These are phyloP conservation scores for Craseonycteris thonglongyai DNA, from an alignment of 2,113 vertebrate genomes.

Conservation along the genomic window DNA sequence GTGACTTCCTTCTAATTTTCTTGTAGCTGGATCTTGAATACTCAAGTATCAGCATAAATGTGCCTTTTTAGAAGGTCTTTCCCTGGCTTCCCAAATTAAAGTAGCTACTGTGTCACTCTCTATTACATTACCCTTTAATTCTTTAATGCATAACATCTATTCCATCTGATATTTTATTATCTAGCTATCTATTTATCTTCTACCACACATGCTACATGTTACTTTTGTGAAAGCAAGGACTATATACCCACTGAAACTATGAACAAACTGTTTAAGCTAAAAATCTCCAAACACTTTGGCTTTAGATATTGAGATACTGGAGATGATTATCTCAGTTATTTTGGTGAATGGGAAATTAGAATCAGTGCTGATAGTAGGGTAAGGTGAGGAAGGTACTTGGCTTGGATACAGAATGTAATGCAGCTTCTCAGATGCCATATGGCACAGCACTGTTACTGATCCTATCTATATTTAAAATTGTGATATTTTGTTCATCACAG, in stretches of 20 bases:
- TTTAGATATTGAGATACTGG: background rate
- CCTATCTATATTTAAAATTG: background rate
- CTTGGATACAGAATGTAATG: background rate
- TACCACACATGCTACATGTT: background rate
- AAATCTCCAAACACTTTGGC: background rate
- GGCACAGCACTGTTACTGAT: background rate
- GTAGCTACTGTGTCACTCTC: background rate
- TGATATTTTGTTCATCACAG: background rate
- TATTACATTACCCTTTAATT: background rate
- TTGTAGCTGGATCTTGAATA: background rate
- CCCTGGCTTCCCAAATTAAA: background rate
- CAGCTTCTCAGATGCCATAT: background rate
- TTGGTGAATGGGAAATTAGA: background rate
- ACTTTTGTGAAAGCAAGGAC: background rate
- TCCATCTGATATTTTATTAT: background rate
- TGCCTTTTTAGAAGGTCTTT: background rate
- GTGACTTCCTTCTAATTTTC: background rate
- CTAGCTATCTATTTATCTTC: background rate
- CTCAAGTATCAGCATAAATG: background rate
- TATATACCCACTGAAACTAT: background rate
- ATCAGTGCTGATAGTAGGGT: background rate
- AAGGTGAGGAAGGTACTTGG: background rate
- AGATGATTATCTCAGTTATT: background rate
- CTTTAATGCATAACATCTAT: background rate
- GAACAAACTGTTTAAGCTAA: background rate